Evolutionary conservation across 2,113 vertebrate species (phyloP).

Genomic region (Cyanoliseus patagonus): DNA sequence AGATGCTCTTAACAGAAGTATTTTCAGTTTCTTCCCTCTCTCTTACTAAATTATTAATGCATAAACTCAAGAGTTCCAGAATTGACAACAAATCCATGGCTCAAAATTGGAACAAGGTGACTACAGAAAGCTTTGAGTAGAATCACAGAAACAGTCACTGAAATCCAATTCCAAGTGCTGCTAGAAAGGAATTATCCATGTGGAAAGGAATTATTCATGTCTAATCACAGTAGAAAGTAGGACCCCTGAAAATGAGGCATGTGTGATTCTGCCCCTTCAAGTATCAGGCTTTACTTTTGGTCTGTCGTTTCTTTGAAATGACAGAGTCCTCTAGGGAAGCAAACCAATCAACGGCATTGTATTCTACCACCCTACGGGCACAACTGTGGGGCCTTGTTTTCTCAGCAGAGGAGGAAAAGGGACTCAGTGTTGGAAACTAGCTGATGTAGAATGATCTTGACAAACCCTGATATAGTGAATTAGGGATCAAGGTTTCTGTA

Average conservation of each 20-base stretch:
- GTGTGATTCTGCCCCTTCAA: background rate
- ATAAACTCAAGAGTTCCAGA: background rate
- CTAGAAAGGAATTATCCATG: background rate
- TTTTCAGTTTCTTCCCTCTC: background rate
- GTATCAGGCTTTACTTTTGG: background rate
- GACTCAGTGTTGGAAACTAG: background rate
- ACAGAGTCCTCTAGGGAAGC: background rate
- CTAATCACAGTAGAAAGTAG: background rate
- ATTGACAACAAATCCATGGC: background rate
- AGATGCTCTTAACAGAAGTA: background rate
- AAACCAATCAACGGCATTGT: background rate
- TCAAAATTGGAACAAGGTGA: background rate
- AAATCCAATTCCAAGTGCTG: background rate
- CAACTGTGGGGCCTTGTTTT: too few relatives aligned
- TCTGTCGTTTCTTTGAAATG: background rate
- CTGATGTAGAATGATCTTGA: background rate
- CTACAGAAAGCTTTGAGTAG: background rate
- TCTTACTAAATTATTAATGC: background rate
- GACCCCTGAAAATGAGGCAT: background rate
- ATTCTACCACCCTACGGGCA: background rate
- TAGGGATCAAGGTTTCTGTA: background rate
- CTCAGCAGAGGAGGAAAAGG: background rate
- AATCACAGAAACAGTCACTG: rapidly evolving
- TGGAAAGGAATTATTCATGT: background rate
- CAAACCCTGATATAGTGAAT: background rate